Base-by-base conservation (phyloP, 2,888 invertebrate species). In the Mythimna impura region DNA sequence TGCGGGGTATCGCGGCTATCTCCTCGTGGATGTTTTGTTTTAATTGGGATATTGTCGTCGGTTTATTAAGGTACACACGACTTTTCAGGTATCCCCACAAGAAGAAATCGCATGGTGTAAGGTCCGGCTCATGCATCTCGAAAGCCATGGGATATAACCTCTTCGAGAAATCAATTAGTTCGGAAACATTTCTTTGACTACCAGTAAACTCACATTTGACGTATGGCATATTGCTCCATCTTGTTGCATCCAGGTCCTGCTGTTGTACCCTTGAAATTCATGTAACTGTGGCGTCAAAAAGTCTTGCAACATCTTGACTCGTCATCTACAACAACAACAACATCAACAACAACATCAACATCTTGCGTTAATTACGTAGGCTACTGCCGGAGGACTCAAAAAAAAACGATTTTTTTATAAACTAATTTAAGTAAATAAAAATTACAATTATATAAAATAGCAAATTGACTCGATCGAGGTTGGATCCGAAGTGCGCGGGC, bases 221-320 rank as follows among this genome's bases (percentile, higher is more conserved):
- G 17, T 62, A 43, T 62, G 40, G 25, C 40, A 36, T 62, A 10
- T 62, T 43, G 22, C 40, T 50, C 50, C 20, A 50, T 50, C 50
- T 50, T 50, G 17, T 62, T 62, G 61, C 40, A 61, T 61, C 40
- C 22, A 62, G 40, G 62, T 62, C 62, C 40, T 62, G 40, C 40
- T 22, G 22, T 43, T 62, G 9, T 43, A 62, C 5, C 17, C 22
- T 62, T 62, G 9, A 62, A 62, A 25, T 62, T 62, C 22, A 62
- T 62, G 40, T 1, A 62, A 43, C 40, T 17, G 22, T 9, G 22
- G 17, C 17, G 22, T 62, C 17, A 25, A 25, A 25, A 1, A 25
- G 25, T 1, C 25, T 25, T 25, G 36, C 17, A 62, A 62, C 36
- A 34, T 50, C 5, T 50, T 34, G 2, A 50, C n/a, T n/a, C n/a